These are phyloP conservation scores for Tenthredo amoena DNA, from an alignment of 2,888 invertebrate species.

Conservation along the genomic window DNA sequence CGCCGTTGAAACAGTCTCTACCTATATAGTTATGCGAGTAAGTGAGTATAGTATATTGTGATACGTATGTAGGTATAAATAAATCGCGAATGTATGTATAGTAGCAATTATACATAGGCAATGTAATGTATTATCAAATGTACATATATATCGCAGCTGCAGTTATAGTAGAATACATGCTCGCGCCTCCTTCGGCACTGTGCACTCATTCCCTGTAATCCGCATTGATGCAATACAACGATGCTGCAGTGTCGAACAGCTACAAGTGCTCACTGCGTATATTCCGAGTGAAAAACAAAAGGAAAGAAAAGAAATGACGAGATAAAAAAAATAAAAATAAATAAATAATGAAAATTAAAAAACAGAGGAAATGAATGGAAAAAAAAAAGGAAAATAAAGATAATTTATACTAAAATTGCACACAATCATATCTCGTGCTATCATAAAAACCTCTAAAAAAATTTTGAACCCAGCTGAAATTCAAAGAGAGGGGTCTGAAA, in stretches of 20 bases:
- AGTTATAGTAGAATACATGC: background rate
- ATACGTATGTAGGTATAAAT: background rate
- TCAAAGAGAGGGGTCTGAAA: no score
- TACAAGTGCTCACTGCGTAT: background rate
- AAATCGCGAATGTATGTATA: no score
- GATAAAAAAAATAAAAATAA: background rate
- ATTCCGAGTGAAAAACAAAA: background rate
- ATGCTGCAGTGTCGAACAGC: background rate
- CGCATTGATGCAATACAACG: background rate
- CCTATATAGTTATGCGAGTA: background rate
- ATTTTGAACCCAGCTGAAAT: no score
- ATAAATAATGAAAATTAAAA: background rate
- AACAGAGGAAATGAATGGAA: background rate
- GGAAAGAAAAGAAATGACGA: background rate
- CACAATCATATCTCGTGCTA: background rate
- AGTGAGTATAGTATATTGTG: background rate
- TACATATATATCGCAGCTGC: no score
- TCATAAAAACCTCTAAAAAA: no score
- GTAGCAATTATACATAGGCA: background rate
- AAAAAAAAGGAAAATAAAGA: background rate
- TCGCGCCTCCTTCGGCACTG: background rate
- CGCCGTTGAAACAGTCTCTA: background rate
- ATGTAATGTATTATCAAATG: background rate
- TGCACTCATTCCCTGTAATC: background rate
- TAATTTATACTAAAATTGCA: background rate